Percentiles rank a stretch among this genome's conserved stretches.
Evolutionary conservation across 2,797 vertebrate species (phyloP).

Genomic region (Helostoma temminkii): DNA sequence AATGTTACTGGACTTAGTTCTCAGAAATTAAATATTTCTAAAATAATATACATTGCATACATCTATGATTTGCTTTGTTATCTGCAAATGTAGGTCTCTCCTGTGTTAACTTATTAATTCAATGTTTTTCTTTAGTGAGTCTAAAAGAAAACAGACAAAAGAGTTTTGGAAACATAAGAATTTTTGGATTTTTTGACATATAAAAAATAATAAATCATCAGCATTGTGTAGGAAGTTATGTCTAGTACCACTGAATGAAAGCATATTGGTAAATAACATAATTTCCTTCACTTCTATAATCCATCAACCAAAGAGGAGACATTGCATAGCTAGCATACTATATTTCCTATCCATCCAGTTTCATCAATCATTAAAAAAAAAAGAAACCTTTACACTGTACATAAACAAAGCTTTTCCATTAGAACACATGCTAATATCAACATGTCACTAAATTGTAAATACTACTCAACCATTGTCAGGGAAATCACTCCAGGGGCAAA

Average conservation of each 20-base stretch:
- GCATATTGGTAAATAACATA: constrained; percentile 59
- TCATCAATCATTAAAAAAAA: constrained; percentile 72
- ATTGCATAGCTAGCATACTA: constrained; percentile 69
- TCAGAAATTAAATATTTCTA: constrained; percentile 3
- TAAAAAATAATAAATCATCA: constrained; percentile 73
- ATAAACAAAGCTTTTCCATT: constrained; percentile 78
- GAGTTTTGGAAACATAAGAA: constrained; percentile 62
- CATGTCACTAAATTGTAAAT: constrained; percentile 73
- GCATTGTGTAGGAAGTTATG: constrained; percentile 60
- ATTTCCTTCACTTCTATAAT: constrained; percentile 61
- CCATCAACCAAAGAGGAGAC: constrained; percentile 74
- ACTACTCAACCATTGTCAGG: constrained; percentile 76
- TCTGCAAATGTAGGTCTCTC: constrained; percentile 3
- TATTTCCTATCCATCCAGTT: constrained; percentile 76
- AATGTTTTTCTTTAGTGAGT: constrained; percentile 19
- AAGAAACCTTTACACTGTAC: constrained; percentile 84
- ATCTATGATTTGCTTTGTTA: neutral
- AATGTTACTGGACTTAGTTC: neutral
- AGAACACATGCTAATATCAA: constrained; percentile 74
- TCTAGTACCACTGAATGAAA: constrained; percentile 58
- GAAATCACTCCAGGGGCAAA: constrained; percentile 75
- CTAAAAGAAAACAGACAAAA: constrained; percentile 69
- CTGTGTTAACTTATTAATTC: neutral
- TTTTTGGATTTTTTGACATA: constrained; percentile 69
- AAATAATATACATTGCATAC: neutral